Base-by-base conservation (phyloP, 2,113 vertebrate species). In the Phainopepla nitens region DNA sequence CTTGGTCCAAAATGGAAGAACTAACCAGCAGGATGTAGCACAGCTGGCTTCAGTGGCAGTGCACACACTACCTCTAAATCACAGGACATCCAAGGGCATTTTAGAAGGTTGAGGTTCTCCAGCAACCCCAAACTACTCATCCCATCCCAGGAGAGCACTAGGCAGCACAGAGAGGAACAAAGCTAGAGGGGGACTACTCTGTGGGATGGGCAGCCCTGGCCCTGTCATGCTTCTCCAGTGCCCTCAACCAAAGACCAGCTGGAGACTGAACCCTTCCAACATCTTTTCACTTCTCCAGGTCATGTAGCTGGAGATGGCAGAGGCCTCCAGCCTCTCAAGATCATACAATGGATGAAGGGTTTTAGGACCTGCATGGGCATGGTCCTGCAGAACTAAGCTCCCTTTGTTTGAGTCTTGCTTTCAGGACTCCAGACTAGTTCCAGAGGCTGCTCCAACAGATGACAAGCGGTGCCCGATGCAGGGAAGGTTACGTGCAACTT, bases 401-500 rank as follows among this genome's bases (percentile, higher is more conserved):
- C 36, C 23, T 64, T 53, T 24, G 3, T 24, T 51, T 42, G n/a
- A 25, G 41, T 70, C 54, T 49, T 54, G 15, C 24, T 91, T 89
- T 75, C 54, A 60, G 28, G 58, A 41, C 53, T 76, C 39, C 36
- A 62, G 60, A 72, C 20, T 25, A 45, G 31, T n/a, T 72, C 50
- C 84, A 72, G 21, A 15, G 13, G 15, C 49, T 51, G 33, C 45
- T 39, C 49, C 23, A 85, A 39, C 15, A 66, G 33, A 54, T 0
- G 0, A 56, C 5, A 72, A 87, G 44, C 0, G 0, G 28, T 51
- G 42, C 23, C 56, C 1, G 0, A 41, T 3, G 11, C 1, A 65
- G 22, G 17, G 51, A 86, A 77, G 50, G 54, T 51, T 56, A 81
- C 1, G 0, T 29, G 27, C 17, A 91, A 82, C 60, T 78, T 35